These are phyloP conservation scores for Resseliella maxima DNA, from an alignment of 2,888 invertebrate genomes.

Conservation along the genomic window DNA sequence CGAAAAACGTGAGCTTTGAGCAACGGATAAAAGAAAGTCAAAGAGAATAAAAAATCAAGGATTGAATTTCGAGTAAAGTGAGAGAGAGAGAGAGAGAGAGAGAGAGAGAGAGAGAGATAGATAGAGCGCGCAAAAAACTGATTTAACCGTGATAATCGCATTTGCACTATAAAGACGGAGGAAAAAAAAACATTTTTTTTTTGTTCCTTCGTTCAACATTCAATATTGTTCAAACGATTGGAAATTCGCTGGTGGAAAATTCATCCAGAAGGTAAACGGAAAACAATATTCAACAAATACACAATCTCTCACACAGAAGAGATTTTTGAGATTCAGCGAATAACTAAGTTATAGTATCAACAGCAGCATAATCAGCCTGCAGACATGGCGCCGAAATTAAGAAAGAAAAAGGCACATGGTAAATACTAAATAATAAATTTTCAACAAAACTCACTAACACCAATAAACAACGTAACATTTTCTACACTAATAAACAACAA, in stretches of 20 bases:
- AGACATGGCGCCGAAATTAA: constrained; percentile 69
- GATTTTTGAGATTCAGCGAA: neutral
- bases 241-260: neutral
- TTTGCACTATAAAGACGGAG: no score
- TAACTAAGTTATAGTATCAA: neutral
- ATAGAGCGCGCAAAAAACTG: no score
- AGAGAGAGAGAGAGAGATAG: neutral
- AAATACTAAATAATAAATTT: constrained; percentile 64
- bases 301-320: neutral
- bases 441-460: constrained; percentile 29
- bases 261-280: neutral
- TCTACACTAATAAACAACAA: neutral
- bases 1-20: constrained; percentile 21
- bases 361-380: constrained; percentile 58
- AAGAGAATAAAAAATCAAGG: neutral
- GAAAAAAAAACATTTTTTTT: no score
- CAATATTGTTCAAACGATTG: neutral
- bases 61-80: neutral
- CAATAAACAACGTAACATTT: neutral
- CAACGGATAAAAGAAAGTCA: neutral
- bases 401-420: constrained; percentile 69
- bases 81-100: neutral
- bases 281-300: neutral
- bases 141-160: neutral
- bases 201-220: neutral